A percentile compares a stretch with the other conserved stretches of the same genome.
phyloP scores from a whole-genome alignment of 2,888 invertebrate genomes.

The Pammene aurita region DNA sequence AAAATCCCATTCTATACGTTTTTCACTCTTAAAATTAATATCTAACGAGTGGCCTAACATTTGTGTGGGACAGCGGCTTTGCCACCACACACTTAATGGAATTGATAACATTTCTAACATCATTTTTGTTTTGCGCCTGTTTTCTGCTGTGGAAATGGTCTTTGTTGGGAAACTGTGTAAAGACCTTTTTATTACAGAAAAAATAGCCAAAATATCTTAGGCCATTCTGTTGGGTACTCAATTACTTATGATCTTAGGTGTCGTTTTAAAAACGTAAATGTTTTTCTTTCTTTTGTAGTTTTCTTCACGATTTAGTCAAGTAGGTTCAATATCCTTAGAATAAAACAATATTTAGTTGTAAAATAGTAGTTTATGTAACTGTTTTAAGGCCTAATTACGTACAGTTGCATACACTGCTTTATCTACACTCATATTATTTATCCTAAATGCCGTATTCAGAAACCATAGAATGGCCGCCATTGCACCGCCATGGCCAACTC shows the following conservation, averaged over 20 bases:
- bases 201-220: conserved; percentile 20
- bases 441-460: too few relatives aligned
- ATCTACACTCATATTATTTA: too few relatives aligned
- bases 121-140: conserved; percentile 37
- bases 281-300: neutral
- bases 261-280: neutral
- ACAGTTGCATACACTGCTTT: too few relatives aligned
- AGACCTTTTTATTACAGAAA: conserved; percentile 30
- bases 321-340: neutral
- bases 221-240: conserved; percentile 1
- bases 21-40: neutral
- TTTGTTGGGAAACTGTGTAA: conserved; percentile 27
- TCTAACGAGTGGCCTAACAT: conserved; percentile 3
- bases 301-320: neutral
- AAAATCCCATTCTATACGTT: too few relatives aligned
- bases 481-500: too few relatives aligned
- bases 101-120: conserved; percentile 39
- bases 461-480: too few relatives aligned
- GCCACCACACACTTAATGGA: conserved; percentile 32
- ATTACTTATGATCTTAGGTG: neutral
- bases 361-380: too few relatives aligned
- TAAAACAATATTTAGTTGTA: too few relatives aligned
- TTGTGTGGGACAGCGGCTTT: conserved; percentile 24
- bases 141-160: conserved; percentile 31
- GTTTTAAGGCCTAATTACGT: too few relatives aligned